Evolutionary conservation across 2,888 invertebrate species (phyloP).

Genomic region (Drosophila rubida): DNA sequence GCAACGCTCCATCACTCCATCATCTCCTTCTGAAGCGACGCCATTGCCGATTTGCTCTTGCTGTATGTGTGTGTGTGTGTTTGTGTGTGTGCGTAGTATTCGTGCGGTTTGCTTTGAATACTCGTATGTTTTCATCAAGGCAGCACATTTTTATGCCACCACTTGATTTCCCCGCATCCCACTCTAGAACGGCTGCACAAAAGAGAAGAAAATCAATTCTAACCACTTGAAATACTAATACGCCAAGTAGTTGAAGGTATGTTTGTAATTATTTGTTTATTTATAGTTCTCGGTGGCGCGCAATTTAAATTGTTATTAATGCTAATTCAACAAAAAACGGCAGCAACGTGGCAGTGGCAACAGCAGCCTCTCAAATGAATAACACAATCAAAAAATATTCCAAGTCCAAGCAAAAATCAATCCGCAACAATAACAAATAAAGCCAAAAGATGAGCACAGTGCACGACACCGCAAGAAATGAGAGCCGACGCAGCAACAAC

Average conservation of each 20-base stretch:
- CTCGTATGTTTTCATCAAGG: conserved; percentile 26
- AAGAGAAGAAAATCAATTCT: conserved; percentile 45
- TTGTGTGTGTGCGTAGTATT: neutral
- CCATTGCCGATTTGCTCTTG: conserved; percentile 41
- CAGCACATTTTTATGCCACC: conserved; percentile 38
- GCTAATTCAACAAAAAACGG: conserved; percentile 65
- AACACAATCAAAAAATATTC: conserved; percentile 54
- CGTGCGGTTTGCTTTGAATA: conserved; percentile 51
- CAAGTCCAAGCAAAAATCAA: conserved; percentile 51
- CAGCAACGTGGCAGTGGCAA: conserved; percentile 5
- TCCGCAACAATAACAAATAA: conserved; percentile 51
- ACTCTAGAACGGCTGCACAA: conserved; percentile 5
- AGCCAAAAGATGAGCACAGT: conserved; percentile 18
- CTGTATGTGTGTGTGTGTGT: neutral
- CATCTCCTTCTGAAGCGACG: conserved; percentile 43
- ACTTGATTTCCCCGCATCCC: neutral
- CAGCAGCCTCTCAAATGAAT: conserved; percentile 23
- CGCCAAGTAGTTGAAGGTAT: conserved; percentile 35
- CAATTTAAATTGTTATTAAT: conserved; percentile 66
- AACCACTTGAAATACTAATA: conserved; percentile 54
- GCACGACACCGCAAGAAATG: conserved; percentile 33
- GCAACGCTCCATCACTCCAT: conserved; percentile 39
- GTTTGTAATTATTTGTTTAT: conserved; percentile 50
- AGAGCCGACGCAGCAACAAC: conserved; percentile 20
- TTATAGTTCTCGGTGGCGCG: conserved; percentile 47